phyloP scores from a whole-genome alignment of 1,140 invertebrate species.

The Hylaeus volcanicus region DNA sequence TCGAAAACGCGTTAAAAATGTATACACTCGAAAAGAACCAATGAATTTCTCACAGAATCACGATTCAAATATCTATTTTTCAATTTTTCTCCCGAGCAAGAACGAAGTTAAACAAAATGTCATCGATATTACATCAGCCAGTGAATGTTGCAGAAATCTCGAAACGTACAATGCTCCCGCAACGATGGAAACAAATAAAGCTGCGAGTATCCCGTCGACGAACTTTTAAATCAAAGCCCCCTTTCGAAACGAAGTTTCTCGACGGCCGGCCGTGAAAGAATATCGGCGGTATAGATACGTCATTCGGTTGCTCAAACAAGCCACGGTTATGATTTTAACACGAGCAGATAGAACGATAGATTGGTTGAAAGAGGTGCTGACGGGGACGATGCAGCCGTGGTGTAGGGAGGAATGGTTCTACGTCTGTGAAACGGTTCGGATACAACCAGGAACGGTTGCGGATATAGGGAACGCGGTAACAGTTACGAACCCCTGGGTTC shows the following conservation, averaged over 20 bases:
- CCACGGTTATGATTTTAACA: constrained; percentile 52
- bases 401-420: constrained; percentile 24
- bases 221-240: constrained; percentile 12
- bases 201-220: too few species aligned
- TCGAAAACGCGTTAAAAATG: too few species aligned
- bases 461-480: constrained; percentile 69
- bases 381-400: constrained; percentile 34
- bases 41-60: too few species aligned
- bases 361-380: constrained; percentile 55
- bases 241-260: not conserved
- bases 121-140: too few species aligned
- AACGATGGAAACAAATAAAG: not conserved
- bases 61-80: too few species aligned
- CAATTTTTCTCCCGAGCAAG: too few species aligned
- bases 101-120: too few species aligned
- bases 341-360: constrained; percentile 36
- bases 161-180: not conserved
- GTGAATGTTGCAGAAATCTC: not conserved
- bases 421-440: constrained; percentile 51
- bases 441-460: constrained; percentile 43
- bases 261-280: not conserved
- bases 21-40: too few species aligned
- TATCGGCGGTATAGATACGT: not conserved
- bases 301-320: constrained; percentile 26
- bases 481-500: constrained; percentile 61